Percentiles rank a stretch among this genome's conserved stretches.
Conservation (phyloP, 2,113 vertebrate species). For the Pseudopipra pipra region DNA sequence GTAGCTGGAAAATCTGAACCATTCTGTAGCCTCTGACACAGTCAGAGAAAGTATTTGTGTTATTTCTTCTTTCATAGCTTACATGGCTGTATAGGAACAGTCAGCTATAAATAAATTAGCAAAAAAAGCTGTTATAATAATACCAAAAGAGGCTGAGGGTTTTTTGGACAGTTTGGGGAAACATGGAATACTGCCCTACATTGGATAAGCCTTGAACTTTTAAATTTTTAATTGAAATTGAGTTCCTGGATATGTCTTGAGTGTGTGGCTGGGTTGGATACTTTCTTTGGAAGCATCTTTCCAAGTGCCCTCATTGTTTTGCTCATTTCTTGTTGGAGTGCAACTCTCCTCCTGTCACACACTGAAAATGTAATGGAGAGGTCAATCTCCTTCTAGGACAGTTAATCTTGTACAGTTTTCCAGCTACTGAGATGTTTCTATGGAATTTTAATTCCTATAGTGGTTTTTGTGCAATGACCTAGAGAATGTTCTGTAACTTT, state of each 20-base stretch:
- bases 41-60: background rate
- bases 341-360: background rate
- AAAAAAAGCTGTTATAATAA: background rate
- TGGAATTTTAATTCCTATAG: background rate
- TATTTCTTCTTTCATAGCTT: background rate
- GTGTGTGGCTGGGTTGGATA: background rate
- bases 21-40: background rate
- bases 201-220: background rate
- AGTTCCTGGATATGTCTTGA: background rate
- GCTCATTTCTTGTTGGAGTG: background rate
- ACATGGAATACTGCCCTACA: background rate
- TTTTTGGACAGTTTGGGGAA: background rate
- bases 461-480: background rate
- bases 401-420: background rate
- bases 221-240: background rate
- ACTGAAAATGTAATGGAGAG: background rate
- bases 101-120: background rate
- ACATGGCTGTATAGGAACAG: background rate
- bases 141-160: accelerated
- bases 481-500: background rate
- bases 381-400: background rate
- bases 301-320: background rate
- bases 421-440: background rate
- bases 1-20: background rate
- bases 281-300: background rate